A percentile compares a stretch with the other conserved stretches of the same genome.
Conservation (phyloP, 2,113 vertebrate species). For the Cololabis saira region DNA sequence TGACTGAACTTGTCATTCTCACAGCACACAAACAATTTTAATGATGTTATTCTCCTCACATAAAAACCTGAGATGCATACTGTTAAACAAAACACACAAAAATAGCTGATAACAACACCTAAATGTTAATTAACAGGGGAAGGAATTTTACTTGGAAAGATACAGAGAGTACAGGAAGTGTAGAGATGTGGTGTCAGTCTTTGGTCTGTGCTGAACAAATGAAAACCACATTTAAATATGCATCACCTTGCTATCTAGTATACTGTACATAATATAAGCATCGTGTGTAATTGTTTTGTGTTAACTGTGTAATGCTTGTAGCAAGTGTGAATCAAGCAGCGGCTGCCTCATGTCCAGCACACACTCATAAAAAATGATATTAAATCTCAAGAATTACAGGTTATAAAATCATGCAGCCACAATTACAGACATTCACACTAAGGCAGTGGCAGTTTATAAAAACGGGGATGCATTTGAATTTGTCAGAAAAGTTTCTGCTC, state of each 20-base stretch:
- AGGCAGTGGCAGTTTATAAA: not conserved
- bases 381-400: too few relatives aligned
- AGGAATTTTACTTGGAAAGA: not conserved
- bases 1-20: not conserved
- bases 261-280: too few relatives aligned
- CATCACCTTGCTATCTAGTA: not conserved
- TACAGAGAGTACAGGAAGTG: not conserved
- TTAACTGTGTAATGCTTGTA: too few relatives aligned
- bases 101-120: constrained; percentile 6
- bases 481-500: not conserved
- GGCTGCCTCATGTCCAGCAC: too few relatives aligned
- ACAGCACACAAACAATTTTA: not conserved
- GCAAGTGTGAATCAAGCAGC: too few relatives aligned
- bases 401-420: not conserved
- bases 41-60: not conserved
- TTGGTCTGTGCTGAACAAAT: constrained; percentile 7
- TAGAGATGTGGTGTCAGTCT: not conserved
- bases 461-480: not conserved
- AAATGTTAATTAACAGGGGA: constrained; percentile 19
- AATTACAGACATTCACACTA: not conserved
- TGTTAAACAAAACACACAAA: not conserved
- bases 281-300: too few relatives aligned
- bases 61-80: not conserved
- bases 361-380: too few relatives aligned
- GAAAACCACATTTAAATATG: not conserved